Evolutionary conservation across 53 echinoderm and acorn worm genomes (phyloP).

Genomic region (Actinopyga echinites): DNA sequence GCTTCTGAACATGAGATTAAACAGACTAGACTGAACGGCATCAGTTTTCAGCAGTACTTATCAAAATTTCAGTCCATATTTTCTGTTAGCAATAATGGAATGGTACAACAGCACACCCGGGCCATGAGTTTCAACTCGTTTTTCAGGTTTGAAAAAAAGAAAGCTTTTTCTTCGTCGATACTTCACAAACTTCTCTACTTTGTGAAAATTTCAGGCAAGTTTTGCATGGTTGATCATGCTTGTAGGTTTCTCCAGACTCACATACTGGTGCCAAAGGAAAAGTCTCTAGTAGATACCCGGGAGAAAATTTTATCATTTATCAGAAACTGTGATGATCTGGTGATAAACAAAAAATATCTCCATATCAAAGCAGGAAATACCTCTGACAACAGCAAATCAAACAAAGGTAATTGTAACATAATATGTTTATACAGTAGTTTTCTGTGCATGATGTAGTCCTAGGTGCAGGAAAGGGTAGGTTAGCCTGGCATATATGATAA

Average conservation of each 20-base stretch:
- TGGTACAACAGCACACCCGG: neutral
- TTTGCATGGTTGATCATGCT: neutral
- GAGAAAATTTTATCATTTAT: neutral
- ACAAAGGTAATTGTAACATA: no score
- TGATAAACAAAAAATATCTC: no score
- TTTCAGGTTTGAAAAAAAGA: conserved; percentile 9
- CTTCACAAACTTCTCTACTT: conserved; percentile 18
- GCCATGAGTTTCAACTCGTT: conserved; percentile 2
- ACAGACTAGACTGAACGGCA: neutral
- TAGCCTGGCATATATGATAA: no score
- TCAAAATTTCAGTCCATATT: neutral
- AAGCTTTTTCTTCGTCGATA: neutral
- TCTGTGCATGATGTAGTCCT: no score
- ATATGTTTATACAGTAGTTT: no score
- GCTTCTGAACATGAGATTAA: neutral
- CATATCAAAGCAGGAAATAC: no score
- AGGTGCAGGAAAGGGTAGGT: no score
- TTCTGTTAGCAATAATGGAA: neutral
- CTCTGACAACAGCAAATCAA: no score
- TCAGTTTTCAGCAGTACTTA: neutral
- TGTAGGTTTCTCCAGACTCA: conserved; percentile 17
- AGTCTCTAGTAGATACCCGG: neutral
- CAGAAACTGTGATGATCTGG: no score
- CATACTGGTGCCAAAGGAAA: neutral
- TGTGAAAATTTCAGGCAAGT: neutral